Evolutionary conservation across 2,888 invertebrate species (phyloP), one percentile per base, ranked within the genome.

Genomic region (Nemurella pictetii): DNA sequence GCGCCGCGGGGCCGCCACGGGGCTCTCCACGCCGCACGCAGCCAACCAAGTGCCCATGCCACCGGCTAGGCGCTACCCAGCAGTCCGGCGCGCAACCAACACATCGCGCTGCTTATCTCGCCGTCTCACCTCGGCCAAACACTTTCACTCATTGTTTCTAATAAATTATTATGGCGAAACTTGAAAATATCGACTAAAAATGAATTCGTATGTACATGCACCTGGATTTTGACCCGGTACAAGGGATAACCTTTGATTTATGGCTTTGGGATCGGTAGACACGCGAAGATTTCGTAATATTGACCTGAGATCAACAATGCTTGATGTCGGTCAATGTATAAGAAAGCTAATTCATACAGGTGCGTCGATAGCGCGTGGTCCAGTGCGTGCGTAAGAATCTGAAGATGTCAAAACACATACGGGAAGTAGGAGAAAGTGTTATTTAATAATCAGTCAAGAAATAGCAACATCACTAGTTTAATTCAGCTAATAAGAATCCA

Each of bases 141-240:
- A 82, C 82, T 82, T 82, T 82, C 82, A 82, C 82, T 82, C 82
- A 72, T 82, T 82, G 82, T 82, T 29, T 82, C 73, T 27, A 72
- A 78, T 28, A 78, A 12, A 78, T 30, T 78, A n/a, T 55, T 55
- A 55, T 55, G 55, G 55, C 55, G 55, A 55, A 55, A 55, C 55
- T 20, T 55, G 55, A 7, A 55, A 55, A 55, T 55, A 55, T 55
- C 9, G 55, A 55, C 55, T 20, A 55, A 55, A 55, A 55, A 3
- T 55, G 15, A 20, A 55, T 55, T 20, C 55, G 20, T 55, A 20
- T 55, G 3, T 32, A 12, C 20, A 2, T 55, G 55, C 55, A 55
- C 55, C 55, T 55, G 15, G 20, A 55, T 55, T 55, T 55, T 55
- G 55, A 55, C 12, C 55, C 20, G 55, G 20, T 20, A 20, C 15